These are phyloP conservation scores for Agriotes lineatus DNA, from an alignment of 2,888 invertebrate genomes.

Conservation along the genomic window DNA sequence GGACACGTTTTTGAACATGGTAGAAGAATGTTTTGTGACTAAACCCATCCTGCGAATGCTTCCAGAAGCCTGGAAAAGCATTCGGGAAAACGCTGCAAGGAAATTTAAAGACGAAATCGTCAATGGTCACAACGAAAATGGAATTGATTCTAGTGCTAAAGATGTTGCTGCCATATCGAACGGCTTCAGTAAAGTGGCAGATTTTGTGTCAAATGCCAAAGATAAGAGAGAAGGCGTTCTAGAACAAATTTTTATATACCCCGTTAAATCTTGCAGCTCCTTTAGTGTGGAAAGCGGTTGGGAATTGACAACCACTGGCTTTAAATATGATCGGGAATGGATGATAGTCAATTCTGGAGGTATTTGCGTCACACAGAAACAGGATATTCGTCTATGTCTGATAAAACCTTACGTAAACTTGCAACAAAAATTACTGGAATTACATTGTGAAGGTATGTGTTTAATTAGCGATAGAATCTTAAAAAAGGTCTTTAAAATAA, in stretches of 20 bases:
- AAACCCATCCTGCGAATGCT: slow-evolving; percentile 63
- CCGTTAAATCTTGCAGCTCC: slow-evolving; percentile 91
- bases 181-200: background rate
- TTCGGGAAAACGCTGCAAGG: slow-evolving; percentile 47
- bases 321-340: slow-evolving; percentile 93
- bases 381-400: slow-evolving; percentile 82
- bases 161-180: background rate
- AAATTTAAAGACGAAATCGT: background rate
- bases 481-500: too few species aligned
- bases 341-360: slow-evolving; percentile 89
- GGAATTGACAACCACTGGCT: slow-evolving; percentile 81
- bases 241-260: slow-evolving; percentile 76
- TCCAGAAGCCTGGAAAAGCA: slow-evolving; percentile 45
- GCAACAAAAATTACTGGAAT: slow-evolving; percentile 67
- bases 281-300: slow-evolving; percentile 77
- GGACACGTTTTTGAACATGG: slow-evolving; percentile 78
- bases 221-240: slow-evolving; percentile 50
- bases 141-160: background rate
- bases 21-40: slow-evolving; percentile 80
- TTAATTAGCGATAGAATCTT: too few species aligned
- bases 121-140: background rate
- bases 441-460: slow-evolving; percentile 73
- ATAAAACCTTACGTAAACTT: slow-evolving; percentile 80
- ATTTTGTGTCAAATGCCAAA: slow-evolving; percentile 2
- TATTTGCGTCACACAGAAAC: slow-evolving; percentile 90